Conservation (phyloP, 2,888 invertebrate species). For the Macaria liturata region DNA sequence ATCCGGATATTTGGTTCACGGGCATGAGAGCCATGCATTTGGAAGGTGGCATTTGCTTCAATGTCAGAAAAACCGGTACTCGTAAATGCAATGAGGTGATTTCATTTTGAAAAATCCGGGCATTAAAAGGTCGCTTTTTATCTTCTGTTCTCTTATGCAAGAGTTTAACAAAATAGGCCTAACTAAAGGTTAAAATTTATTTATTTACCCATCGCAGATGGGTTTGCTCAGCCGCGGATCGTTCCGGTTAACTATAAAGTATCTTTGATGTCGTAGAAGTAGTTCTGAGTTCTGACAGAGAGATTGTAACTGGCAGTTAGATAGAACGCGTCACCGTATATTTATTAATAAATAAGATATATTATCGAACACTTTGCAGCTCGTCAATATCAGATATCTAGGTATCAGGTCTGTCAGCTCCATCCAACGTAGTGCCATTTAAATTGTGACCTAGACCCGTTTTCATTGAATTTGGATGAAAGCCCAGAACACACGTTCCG, state of each 20-base stretch:
- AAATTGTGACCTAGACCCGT: conserved; percentile 65
- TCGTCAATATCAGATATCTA: conserved; percentile 28
- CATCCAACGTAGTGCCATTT: conserved; percentile 31
- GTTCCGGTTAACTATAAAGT: conserved; percentile 6
- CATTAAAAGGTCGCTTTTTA: not conserved
- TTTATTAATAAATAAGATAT: conserved; percentile 45
- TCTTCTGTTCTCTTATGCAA: not conserved
- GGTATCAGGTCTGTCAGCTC: conserved; percentile 21
- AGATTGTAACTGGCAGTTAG: conserved; percentile 7
- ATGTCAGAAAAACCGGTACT: conserved; percentile 20
- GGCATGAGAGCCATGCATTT: conserved; percentile 34
- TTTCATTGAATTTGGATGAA: conserved; percentile 63
- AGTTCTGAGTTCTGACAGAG: conserved; percentile 4
- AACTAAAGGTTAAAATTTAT: no score
- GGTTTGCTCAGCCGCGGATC: not conserved
- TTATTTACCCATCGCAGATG: conserved; percentile 4
- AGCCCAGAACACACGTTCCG: conserved; percentile 58
- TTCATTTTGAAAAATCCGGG: conserved; percentile 3
- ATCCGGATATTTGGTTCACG: conserved; percentile 46
- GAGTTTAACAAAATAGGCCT: no score
- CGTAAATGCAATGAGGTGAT: conserved; percentile 17
- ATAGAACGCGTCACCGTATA: conserved; percentile 17
- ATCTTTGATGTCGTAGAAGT: conserved; percentile 8
- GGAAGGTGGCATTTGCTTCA: conserved; percentile 23
- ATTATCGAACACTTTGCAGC: conserved; percentile 36